A percentile compares a stretch with the other conserved stretches of the same genome.
phyloP scores from a whole-genome alignment of 2,888 invertebrate genomes.

The Athalia rosae region DNA sequence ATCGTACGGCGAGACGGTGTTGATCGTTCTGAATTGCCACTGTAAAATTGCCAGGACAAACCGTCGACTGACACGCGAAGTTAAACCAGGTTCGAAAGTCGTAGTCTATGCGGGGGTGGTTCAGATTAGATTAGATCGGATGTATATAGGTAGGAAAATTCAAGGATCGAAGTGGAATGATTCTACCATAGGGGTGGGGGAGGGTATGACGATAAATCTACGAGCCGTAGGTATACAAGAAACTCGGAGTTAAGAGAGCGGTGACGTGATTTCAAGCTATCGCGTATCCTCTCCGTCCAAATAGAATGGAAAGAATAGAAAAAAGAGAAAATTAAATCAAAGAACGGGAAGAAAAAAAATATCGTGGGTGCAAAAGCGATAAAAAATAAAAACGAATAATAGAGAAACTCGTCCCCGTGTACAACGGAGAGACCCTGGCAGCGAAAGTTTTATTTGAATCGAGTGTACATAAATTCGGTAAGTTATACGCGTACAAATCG shows the following conservation, averaged over 20 bases:
- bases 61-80: constrained; percentile 38
- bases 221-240: constrained; percentile 1
- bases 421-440: too few species aligned
- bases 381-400: background rate
- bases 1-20: background rate
- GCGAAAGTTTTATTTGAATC: too few species aligned
- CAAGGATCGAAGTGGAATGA: background rate
- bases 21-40: constrained; percentile 35
- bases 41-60: constrained; percentile 21
- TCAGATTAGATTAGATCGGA: too few species aligned
- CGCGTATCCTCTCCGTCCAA: background rate
- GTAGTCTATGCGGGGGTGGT: background rate
- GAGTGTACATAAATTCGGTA: too few species aligned
- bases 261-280: constrained; percentile 9
- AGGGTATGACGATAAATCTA: constrained; percentile 28
- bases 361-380: background rate
- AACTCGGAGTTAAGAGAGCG: constrained; percentile 6
- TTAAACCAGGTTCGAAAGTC: background rate
- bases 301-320: constrained; percentile 9
- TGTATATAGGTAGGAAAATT: background rate
- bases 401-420: background rate
- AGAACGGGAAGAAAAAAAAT: constrained; percentile 1
- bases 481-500: too few species aligned
- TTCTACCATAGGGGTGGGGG: background rate
- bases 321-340: background rate